phyloP scores from a whole-genome alignment of 2,797 vertebrate genomes.

The Telmatherina bonti region DNA sequence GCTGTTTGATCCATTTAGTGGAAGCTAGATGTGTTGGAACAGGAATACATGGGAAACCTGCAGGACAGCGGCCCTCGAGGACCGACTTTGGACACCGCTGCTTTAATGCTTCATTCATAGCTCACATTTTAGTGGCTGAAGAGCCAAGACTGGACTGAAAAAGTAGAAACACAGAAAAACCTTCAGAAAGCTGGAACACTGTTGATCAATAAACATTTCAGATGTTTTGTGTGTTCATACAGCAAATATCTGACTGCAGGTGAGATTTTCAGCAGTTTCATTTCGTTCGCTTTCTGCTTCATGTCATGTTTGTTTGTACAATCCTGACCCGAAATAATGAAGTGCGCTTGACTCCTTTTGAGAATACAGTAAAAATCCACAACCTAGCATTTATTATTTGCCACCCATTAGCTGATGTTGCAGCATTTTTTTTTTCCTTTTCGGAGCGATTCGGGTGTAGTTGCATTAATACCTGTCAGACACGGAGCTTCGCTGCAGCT shows the following conservation, averaged over 20 bases:
- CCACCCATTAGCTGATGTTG: slow-evolving; percentile 55
- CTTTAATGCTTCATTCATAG: too few relatives aligned
- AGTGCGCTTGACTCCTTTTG: slow-evolving; percentile 63
- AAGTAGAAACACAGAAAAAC: too few relatives aligned
- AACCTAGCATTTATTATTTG: slow-evolving; percentile 40
- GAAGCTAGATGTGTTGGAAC: too few relatives aligned
- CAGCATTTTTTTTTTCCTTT: slow-evolving; percentile 40
- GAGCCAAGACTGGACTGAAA: too few relatives aligned
- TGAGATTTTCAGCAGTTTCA: slow-evolving; percentile 26
- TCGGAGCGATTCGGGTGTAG: slow-evolving; percentile 35
- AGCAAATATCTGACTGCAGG: slow-evolving; percentile 23
- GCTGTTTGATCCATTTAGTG: too few relatives aligned
- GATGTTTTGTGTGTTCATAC: too few relatives aligned
- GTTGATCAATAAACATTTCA: too few relatives aligned
- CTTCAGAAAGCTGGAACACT: too few relatives aligned
- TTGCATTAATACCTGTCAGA: slow-evolving; percentile 39
- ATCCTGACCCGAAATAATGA: slow-evolving; percentile 39
- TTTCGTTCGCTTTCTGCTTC: not conserved
- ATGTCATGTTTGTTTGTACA: slow-evolving; percentile 44
- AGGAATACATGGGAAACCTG: too few relatives aligned
- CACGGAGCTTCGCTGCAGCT: slow-evolving; percentile 9
- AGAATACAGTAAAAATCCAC: slow-evolving; percentile 37
- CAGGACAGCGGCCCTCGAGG: too few relatives aligned
- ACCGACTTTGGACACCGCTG: too few relatives aligned
- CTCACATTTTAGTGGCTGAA: too few relatives aligned